A percentile compares a stretch with the other conserved stretches of the same genome.
These are phyloP conservation scores for Microtus oregoni DNA, from an alignment of 2,113 vertebrate species.

Conservation along the genomic window DNA sequence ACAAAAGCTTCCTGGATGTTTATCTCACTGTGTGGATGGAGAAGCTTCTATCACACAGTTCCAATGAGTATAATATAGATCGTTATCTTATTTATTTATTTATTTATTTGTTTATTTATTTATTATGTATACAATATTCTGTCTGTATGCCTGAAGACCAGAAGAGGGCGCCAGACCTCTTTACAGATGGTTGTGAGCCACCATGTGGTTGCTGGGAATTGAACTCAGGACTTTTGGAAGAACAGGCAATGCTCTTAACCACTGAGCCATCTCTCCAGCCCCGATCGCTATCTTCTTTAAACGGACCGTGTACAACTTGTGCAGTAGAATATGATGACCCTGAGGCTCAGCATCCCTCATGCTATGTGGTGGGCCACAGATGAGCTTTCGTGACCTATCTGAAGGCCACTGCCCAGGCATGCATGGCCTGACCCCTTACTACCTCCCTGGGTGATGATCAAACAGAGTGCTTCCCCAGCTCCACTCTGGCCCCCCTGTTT, in stretches of 20 bases:
- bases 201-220: too few relatives aligned
- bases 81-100: too few relatives aligned
- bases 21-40: background rate
- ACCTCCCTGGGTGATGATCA: background rate
- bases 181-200: too few relatives aligned
- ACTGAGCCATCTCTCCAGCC: too few relatives aligned
- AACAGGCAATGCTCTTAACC: too few relatives aligned
- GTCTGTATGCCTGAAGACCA: too few relatives aligned
- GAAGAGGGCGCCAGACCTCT: too few relatives aligned
- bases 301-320: background rate
- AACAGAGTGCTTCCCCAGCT: background rate
- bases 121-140: too few relatives aligned
- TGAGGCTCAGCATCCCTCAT: constrained; percentile 9
- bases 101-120: too few relatives aligned
- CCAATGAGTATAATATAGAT: background rate
- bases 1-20: background rate
- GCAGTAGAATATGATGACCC: background rate
- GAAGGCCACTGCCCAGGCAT: background rate
- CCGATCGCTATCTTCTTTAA: too few relatives aligned
- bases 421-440: background rate
- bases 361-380: background rate
- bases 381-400: background rate
- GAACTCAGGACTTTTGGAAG: too few relatives aligned
- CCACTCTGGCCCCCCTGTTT: constrained; percentile 50
- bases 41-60: background rate